These are phyloP conservation scores for Xenentodon cancila DNA, from an alignment of 2,797 vertebrate species.

Conservation along the genomic window DNA sequence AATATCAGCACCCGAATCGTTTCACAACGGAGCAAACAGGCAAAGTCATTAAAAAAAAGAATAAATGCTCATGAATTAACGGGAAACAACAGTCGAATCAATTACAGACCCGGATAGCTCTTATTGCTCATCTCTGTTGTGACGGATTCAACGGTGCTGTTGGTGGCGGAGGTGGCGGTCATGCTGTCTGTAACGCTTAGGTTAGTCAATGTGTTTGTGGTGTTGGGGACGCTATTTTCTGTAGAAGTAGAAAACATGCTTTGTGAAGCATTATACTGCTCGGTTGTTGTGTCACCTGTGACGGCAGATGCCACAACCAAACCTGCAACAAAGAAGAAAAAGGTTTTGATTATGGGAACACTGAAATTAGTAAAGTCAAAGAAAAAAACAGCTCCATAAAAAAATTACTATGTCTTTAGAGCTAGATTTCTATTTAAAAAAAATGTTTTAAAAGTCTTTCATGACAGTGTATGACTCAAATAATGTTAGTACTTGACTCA, in stretches of 20 bases:
- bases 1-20: background rate
- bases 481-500: too few relatives aligned
- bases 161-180: rapidly evolving
- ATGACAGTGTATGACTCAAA: too few relatives aligned
- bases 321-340: constrained; percentile 31
- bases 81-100: background rate
- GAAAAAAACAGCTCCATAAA: background rate
- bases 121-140: constrained; percentile 2
- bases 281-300: background rate
- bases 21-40: background rate
- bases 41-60: background rate
- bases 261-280: too few relatives aligned
- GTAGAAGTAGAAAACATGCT: too few relatives aligned
- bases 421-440: too few relatives aligned
- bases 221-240: too few relatives aligned
- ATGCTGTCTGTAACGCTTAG: rapidly evolving
- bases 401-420: too few relatives aligned
- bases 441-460: too few relatives aligned
- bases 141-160: background rate
- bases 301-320: constrained; percentile 19
- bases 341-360: background rate
- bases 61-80: background rate
- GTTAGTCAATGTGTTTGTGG: rapidly evolving
- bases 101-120: background rate
- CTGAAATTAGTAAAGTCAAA: background rate